phyloP scores from a whole-genome alignment of 2,797 vertebrate genomes.

The Pangasius sanitwongsei region DNA sequence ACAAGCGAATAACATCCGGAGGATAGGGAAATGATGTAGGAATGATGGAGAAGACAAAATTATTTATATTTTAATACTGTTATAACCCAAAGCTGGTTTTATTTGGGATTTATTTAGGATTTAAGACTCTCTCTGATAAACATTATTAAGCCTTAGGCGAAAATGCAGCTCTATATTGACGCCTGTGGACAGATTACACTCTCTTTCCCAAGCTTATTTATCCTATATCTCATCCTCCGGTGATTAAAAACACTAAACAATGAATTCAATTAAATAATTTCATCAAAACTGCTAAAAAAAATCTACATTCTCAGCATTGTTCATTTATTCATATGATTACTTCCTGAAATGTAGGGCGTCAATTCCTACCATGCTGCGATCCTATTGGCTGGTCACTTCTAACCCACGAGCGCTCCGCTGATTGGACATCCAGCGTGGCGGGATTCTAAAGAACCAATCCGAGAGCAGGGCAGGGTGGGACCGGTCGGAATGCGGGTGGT shows the following conservation, averaged over 20 bases:
- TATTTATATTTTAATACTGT: no score
- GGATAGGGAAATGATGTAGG: background rate
- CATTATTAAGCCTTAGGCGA: background rate
- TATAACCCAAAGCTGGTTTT: background rate
- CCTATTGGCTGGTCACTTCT: background rate
- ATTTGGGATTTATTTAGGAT: background rate
- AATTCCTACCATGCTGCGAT: background rate
- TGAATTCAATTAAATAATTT: background rate
- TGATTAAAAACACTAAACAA: background rate
- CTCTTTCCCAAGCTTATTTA: background rate
- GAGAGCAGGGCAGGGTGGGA: background rate
- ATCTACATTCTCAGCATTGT: background rate
- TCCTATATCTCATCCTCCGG: background rate
- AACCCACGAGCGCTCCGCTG: background rate
- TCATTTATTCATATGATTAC: background rate
- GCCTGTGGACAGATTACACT: background rate
- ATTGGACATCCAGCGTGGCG: slow-evolving; percentile 1
- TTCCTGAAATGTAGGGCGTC: slow-evolving; percentile 26
- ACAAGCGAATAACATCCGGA: background rate
- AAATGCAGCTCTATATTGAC: background rate
- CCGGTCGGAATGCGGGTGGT: background rate
- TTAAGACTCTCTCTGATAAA: background rate
- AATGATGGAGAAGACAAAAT: no score
- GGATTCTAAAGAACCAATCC: slow-evolving; percentile 5
- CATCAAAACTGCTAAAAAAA: background rate